These are phyloP conservation scores for Pseudochirops cupreus DNA, from an alignment of 2,797 vertebrate genomes.

Conservation along the genomic window DNA sequence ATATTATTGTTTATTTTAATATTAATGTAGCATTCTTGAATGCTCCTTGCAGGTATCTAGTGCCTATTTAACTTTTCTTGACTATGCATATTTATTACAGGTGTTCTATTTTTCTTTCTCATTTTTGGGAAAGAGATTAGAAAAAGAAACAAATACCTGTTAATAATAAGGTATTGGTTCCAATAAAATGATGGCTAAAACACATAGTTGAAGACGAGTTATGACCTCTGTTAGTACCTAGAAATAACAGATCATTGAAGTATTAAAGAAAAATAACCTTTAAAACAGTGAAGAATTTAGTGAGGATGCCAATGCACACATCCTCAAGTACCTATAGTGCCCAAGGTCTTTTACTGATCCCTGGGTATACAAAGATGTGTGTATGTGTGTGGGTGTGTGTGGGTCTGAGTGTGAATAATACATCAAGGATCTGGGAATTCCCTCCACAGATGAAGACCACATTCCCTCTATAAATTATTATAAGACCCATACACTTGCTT, in stretches of 20 bases:
- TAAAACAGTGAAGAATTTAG: background rate
- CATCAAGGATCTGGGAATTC: too few relatives aligned
- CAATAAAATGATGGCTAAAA: background rate
- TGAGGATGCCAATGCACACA: background rate
- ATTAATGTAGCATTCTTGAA: background rate
- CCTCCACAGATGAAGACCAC: background rate
- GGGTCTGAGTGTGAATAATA: too few relatives aligned
- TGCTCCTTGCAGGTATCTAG: background rate
- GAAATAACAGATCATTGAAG: background rate
- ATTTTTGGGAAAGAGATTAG: background rate
- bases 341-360: background rate
- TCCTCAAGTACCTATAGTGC: background rate
- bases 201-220: background rate
- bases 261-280: background rate
- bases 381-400: background rate
- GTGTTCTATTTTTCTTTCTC: background rate
- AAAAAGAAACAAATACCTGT: background rate
- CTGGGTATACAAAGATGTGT: background rate
- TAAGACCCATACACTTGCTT: background rate
- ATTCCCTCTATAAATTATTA: background rate
- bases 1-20: slow-evolving; percentile 59
- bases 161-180: background rate
- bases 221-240: background rate
- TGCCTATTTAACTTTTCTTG: background rate
- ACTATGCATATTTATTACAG: background rate